Base-by-base conservation (phyloP, 53 echinoderm and acorn worm species). In the Crossaster papposus region DNA sequence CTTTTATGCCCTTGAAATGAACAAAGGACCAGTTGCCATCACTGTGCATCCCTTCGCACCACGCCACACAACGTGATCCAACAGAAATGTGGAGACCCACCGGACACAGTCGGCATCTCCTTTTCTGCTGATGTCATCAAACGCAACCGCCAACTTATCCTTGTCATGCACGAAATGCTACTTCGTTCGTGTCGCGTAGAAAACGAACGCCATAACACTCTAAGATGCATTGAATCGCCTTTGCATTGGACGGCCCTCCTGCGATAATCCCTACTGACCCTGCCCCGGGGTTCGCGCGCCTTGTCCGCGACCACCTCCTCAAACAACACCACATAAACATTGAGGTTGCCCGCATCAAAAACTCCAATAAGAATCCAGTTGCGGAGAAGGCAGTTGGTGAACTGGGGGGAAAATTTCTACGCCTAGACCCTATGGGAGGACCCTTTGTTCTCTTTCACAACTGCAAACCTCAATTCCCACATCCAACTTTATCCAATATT, bases 1-100 rank as follows among this genome's bases (percentile, higher is more conserved):
- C 54, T 94, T 93, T 55, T 93, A 88, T 58, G 94, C 94, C 26
- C 92, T 96, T n/a, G 93, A 96, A 68, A 89, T 94, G 87, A 93
- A 96, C 44, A 68, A 81, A 91, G 26, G 55, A 91, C 84, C 0
- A 24, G 75, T 51, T 94, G 92, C 33, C 96, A 92, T 51, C 92
- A 84, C 17, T 58, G 58, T 17, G 58, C 58, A 14, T 58, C 58
- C 5, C 44, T 44, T 5, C 58, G 12, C 6, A 8, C 15, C 58
- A 20, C 78, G 8, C 88, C 93, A 6, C 44, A 32, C 8, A 78
- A 77, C 1, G 52, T 91, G 29, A n/a, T 30, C 33, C 54, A 23
- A 0, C 95, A 95, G 79, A 34, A 89, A 32, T 44, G 89, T 26
- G 63, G 36, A 32, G 93, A 93, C 44, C 81, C 93, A 38, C 91